Evolutionary conservation across 2,797 vertebrate genomes (phyloP).

Genomic region (Halcyon leucocephala): DNA sequence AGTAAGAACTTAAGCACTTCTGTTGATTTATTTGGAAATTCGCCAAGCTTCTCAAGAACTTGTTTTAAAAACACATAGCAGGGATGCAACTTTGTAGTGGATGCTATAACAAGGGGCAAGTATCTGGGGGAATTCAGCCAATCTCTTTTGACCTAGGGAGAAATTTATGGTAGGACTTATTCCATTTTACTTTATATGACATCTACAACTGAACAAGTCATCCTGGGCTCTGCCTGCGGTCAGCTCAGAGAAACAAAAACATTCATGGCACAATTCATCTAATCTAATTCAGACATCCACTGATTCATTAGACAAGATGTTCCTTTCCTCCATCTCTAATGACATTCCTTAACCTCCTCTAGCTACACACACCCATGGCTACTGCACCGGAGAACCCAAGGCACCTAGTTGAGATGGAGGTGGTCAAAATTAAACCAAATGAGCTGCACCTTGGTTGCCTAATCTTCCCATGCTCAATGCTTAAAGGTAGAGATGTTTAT

Average conservation of each 20-base stretch:
- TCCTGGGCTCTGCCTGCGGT: background rate
- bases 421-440: background rate
- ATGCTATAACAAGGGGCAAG: background rate
- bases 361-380: background rate
- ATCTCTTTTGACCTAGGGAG: background rate
- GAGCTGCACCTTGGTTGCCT: background rate
- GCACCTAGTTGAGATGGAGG: background rate
- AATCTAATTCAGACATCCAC: background rate
- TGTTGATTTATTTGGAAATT: background rate
- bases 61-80: background rate
- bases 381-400: background rate
- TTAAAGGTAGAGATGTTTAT: background rate
- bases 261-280: background rate
- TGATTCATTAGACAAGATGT: background rate
- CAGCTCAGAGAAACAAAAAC: background rate
- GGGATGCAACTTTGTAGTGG: background rate
- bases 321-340: background rate
- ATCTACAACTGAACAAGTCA: background rate
- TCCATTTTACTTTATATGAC: background rate
- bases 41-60: background rate
- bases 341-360: background rate
- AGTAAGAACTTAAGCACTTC: background rate
- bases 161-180: background rate
- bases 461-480: background rate
- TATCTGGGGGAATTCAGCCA: background rate